phyloP scores from a whole-genome alignment of 2,113 vertebrate species.

The Pongo abelii region DNA sequence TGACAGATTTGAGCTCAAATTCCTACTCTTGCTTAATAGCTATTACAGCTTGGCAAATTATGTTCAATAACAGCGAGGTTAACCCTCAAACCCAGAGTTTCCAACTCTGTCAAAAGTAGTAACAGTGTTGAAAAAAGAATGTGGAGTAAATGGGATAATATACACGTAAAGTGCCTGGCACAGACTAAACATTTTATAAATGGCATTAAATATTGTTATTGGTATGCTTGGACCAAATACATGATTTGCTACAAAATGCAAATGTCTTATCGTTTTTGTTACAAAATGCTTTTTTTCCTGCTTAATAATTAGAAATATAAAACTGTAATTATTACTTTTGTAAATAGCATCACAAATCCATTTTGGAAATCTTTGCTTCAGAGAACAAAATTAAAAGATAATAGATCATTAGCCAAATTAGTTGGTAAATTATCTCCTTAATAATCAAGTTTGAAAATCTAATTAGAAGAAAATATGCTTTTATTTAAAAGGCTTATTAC shows the following conservation, averaged over 20 bases:
- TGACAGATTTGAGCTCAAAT: neutral
- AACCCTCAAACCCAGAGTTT: neutral
- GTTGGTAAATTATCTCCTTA: slow-evolving; percentile 34
- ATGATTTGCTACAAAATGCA: neutral
- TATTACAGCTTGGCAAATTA: neutral
- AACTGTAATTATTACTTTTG: neutral
- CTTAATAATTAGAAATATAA: neutral
- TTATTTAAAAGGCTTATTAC: slow-evolving; percentile 80
- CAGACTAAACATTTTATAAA: neutral
- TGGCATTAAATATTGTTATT: neutral
- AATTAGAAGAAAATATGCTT: slow-evolving; percentile 10
- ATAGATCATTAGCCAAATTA: neutral
- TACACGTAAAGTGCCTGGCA: neutral
- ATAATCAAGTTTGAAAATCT: slow-evolving; percentile 26
- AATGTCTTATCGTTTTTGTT: neutral
- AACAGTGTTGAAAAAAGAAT: neutral
- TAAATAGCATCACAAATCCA: neutral
- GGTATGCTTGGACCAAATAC: neutral
- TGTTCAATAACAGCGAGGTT: neutral
- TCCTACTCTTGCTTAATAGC: neutral
- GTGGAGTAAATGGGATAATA: neutral
- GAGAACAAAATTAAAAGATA: neutral
- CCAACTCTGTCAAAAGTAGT: slow-evolving; percentile 20
- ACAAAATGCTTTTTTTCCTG: neutral
- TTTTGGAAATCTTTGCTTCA: neutral